phyloP scores from a whole-genome alignment of 2,797 vertebrate species.

The Phylloscopus collybita region DNA sequence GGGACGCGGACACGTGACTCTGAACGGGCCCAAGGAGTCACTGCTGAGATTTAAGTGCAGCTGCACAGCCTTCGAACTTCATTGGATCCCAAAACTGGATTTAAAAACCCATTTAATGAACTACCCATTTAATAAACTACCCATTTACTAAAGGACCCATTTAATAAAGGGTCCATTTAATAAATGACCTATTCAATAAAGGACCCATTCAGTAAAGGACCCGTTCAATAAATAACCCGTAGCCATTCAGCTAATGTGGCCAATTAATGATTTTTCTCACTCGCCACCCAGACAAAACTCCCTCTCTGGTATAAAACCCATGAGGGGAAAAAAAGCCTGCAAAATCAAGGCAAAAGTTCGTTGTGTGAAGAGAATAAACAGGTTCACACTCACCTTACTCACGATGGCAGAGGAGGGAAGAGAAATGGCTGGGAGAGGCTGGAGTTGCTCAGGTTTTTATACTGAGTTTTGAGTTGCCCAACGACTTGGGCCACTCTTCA shows the following conservation, averaged over 20 bases:
- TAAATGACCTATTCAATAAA: too few species aligned
- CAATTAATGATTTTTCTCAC: neutral
- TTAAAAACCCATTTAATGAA: too few species aligned
- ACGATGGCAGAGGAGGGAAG: neutral
- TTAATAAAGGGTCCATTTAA: too few species aligned
- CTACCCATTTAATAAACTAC: too few species aligned
- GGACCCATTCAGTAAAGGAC: neutral
- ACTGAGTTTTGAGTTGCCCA: neutral
- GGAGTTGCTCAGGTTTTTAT: conserved; percentile 44
- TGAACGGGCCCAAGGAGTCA: neutral
- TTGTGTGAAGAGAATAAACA: neutral
- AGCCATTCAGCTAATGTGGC: rapidly evolving
- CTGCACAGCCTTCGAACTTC: neutral
- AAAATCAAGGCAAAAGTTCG: neutral
- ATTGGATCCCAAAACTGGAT: neutral
- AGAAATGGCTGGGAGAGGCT: neutral
- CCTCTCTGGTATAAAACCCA: neutral
- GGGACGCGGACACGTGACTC: rapidly evolving
- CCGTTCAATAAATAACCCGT: too few species aligned
- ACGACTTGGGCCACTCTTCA: neutral
- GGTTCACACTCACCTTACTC: conserved; percentile 12
- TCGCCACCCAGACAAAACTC: neutral
- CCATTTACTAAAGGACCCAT: too few species aligned
- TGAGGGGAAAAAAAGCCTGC: neutral
- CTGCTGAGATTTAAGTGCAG: neutral